Evolutionary conservation across 2,113 vertebrate genomes (phyloP).

Genomic region (Phalacrocorax brasilianus): DNA sequence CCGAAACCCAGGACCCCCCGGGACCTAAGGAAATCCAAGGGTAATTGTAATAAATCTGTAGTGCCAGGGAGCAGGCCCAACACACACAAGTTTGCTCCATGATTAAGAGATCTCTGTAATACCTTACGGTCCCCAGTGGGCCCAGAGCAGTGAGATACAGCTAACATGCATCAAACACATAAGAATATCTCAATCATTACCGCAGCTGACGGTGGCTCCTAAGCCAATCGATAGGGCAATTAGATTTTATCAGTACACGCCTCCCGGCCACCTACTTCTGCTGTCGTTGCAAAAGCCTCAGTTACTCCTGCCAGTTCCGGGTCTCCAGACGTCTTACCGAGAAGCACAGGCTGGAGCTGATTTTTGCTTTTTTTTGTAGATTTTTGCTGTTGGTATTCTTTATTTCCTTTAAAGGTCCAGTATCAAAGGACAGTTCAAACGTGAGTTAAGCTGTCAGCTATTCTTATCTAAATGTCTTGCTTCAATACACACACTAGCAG

Average conservation of each 20-base stretch:
- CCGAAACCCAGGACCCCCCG: background rate
- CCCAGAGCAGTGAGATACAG: background rate
- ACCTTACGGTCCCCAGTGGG: background rate
- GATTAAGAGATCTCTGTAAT: conserved; percentile 19
- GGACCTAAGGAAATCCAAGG: background rate
- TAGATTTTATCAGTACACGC: conserved; percentile 75
- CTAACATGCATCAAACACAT: background rate
- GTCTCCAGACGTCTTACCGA: background rate
- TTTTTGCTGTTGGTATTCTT: background rate
- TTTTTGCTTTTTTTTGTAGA: background rate
- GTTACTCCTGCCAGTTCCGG: background rate
- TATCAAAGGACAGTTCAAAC: background rate
- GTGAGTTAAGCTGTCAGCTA: background rate
- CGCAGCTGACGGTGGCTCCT: conserved; percentile 28
- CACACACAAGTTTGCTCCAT: background rate
- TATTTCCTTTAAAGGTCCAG: background rate
- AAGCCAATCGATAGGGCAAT: conserved; percentile 75
- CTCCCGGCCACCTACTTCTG: background rate
- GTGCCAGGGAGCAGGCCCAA: background rate
- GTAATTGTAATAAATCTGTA: background rate
- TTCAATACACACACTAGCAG: background rate
- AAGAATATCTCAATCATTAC: conserved; percentile 68
- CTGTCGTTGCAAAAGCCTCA: background rate
- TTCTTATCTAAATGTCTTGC: background rate
- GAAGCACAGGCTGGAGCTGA: background rate